Evolutionary conservation across 92 coral and sea anemone genomes (phyloP).

Genomic region (Heteractis magnifica): DNA sequence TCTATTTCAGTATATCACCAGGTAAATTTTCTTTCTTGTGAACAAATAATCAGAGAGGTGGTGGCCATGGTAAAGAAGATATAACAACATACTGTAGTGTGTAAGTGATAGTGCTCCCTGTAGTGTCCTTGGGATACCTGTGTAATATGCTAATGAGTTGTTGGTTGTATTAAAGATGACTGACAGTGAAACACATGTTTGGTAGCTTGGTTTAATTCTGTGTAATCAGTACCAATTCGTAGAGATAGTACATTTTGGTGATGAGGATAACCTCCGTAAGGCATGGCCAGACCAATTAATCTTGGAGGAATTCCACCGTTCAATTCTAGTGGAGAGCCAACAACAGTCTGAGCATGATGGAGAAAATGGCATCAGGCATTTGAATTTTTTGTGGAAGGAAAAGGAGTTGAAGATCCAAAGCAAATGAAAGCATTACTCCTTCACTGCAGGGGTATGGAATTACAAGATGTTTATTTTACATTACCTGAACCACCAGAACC

Average conservation of each 20-base stretch:
- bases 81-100: too few relatives aligned
- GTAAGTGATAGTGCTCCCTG: neutral
- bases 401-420: slow-evolving; percentile 29
- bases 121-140: neutral
- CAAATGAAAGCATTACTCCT: slow-evolving; percentile 43
- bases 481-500: slow-evolving; percentile 43
- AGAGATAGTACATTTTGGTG: slow-evolving; percentile 36
- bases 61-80: too few relatives aligned
- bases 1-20: too few relatives aligned
- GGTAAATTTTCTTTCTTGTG: too few relatives aligned
- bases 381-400: slow-evolving; percentile 27
- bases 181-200: neutral
- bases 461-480: slow-evolving; percentile 48
- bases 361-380: slow-evolving; percentile 56
- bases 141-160: slow-evolving; percentile 4
- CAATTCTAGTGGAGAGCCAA: slow-evolving; percentile 39
- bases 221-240: slow-evolving; percentile 24
- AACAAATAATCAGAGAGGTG: too few relatives aligned
- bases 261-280: slow-evolving; percentile 15
- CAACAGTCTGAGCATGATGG: slow-evolving; percentile 54
- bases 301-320: slow-evolving; percentile 35
- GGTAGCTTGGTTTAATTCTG: slow-evolving; percentile 19
- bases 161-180: neutral
- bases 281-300: slow-evolving; percentile 27
- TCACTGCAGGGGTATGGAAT: slow-evolving; percentile 39